Evolutionary conservation across 2,888 invertebrate genomes (phyloP), one percentile per base, ranked within the genome.

Genomic region (Eilema sororculum): DNA sequence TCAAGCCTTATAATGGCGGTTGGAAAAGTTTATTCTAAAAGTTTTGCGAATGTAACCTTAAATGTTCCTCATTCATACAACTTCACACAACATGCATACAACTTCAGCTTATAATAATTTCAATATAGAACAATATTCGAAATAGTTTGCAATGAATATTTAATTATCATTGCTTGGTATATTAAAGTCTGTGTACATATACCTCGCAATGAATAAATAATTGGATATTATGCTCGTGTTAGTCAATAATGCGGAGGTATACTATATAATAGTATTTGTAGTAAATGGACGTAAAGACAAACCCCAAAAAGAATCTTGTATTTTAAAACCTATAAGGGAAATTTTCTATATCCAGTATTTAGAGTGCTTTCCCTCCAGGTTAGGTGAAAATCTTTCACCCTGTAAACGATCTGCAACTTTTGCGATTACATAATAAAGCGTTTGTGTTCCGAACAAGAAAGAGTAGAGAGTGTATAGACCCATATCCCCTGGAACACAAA

Each of bases 1-100:
- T 57, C 24, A 41, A 70, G 72, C 66, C 60, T 63, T 28, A 66
- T 68, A 68, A 77, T 68, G 56, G 63, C 8, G 10, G 22, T 62
- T 28, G 59, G 65, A 71, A 75, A 75, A 67, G 10, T 67, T 65
- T 65, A 22, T 52, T n/a, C 4, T 24, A 9, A 41, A 16, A 3
- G 22, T 24, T 41, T 10, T 24, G 22, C 22, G 33, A 33, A 61
- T 22, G 33, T 2, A 24, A 22, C 12, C 12, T 24, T 10, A 25
- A 62, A 25, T 10, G 10, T 33, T 24, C 0, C 28, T 13, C 5
- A 41, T 41, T 16, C n/a, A 33, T 12, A 30, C 3, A 16, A 41
- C 16, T 41, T 41, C 41, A 33, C 33, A 33, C 3, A 37, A 12
- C 33, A 37, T 37, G 33, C 33, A 37, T 37, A 16, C 16, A 41